These are phyloP conservation scores for Ceratina calcarata DNA, from an alignment of 1,140 invertebrate genomes.

Conservation along the genomic window DNA sequence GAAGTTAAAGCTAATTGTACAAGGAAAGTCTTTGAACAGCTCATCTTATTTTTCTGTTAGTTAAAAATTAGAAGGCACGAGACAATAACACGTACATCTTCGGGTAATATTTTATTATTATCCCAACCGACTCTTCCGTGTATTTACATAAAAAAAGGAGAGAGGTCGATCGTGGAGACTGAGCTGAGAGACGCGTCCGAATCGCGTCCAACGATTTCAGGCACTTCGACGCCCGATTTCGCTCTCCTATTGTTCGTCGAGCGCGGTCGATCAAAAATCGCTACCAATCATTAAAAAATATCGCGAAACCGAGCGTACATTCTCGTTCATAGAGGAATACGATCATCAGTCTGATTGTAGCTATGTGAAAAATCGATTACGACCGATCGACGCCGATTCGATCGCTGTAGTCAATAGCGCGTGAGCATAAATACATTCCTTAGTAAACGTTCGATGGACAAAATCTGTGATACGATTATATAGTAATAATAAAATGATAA, in stretches of 20 bases:
- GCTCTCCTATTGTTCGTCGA: background rate
- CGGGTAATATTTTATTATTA: slow-evolving; percentile 41
- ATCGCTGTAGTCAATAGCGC: background rate
- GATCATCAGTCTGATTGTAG: slow-evolving; percentile 28
- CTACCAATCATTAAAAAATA: too few relatives aligned
- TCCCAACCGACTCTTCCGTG: slow-evolving; percentile 38
- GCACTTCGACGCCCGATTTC: slow-evolving; percentile 29
- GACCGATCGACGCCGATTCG: background rate
- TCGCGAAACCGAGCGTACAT: slow-evolving; percentile 25
- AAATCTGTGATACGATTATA: background rate
- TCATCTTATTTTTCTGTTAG: background rate
- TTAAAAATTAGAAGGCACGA: too few relatives aligned
- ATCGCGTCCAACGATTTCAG: slow-evolving; percentile 16
- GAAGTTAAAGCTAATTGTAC: too few relatives aligned
- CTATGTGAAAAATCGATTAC: slow-evolving; percentile 4
- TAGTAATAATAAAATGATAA: background rate
- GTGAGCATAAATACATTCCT: slow-evolving; percentile 20
- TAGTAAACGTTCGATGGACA: background rate
- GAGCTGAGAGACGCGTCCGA: background rate
- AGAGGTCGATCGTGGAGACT: slow-evolving; percentile 28
- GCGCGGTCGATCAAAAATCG: background rate
- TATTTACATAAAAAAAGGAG: slow-evolving; percentile 38
- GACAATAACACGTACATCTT: background rate
- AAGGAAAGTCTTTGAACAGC: too few relatives aligned
- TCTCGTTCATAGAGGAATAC: slow-evolving; percentile 6